Conservation (phyloP, 2,113 vertebrate species). For the Leucoraja erinaceus region DNA sequence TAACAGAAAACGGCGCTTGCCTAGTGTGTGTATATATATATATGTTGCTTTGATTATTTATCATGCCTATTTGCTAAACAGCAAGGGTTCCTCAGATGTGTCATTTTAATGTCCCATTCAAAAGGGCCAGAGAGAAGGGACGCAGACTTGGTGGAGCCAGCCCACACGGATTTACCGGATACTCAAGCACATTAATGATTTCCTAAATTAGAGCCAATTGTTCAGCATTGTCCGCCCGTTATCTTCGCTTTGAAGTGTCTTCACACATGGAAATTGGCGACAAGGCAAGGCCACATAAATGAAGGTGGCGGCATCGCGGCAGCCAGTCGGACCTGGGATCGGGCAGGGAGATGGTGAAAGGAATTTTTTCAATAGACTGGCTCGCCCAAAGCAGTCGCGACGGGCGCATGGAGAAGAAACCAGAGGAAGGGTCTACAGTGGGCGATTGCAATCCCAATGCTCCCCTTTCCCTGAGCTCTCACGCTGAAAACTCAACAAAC, state of each 20-base stretch:
- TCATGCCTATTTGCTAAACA: slow-evolving; percentile 32
- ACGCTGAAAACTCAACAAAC: not conserved
- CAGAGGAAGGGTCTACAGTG: no score
- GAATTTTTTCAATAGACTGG: not conserved
- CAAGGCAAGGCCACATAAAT: not conserved
- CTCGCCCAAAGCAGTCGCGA: slow-evolving; percentile 12
- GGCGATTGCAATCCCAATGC: not conserved
- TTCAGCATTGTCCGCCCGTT: slow-evolving; percentile 28
- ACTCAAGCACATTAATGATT: slow-evolving; percentile 34
- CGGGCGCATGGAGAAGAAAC: not conserved
- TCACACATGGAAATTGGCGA: slow-evolving; percentile 32
- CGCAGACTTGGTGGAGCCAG: slow-evolving; percentile 23
- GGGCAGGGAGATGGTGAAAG: not conserved
- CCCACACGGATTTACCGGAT: slow-evolving; percentile 31
- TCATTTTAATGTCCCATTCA: slow-evolving; percentile 12
- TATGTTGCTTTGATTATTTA: slow-evolving; percentile 31
- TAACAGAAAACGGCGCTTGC: slow-evolving; percentile 10
- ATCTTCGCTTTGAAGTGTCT: slow-evolving; percentile 36
- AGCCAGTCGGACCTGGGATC: not conserved
- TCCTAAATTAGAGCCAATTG: slow-evolving; percentile 35
- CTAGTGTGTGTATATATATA: slow-evolving; percentile 22
- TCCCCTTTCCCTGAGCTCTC: not conserved
- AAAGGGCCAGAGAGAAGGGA: slow-evolving; percentile 23
- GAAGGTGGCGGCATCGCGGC: not conserved
- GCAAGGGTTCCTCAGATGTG: slow-evolving; percentile 21